Conservation (phyloP, 30 jellyfish, hydroid and myxozoan species). For the Turritopsis dohrnii region DNA sequence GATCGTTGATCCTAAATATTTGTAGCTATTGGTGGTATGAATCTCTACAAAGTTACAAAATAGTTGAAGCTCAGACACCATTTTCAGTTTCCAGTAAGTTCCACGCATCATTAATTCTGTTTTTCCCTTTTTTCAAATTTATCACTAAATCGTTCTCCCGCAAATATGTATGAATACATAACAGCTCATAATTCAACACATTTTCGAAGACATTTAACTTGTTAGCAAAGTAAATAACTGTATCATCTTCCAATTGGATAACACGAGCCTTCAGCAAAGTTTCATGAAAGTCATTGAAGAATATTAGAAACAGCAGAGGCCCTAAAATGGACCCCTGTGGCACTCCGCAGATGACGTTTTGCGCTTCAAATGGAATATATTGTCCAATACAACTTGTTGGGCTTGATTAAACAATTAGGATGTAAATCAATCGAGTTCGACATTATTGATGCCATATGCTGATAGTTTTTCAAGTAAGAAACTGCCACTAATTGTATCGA, state of each 20-base stretch:
- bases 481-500: background rate
- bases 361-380: background rate
- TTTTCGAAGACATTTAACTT: background rate
- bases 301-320: background rate
- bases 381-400: background rate
- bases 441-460: background rate
- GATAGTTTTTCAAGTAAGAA: background rate
- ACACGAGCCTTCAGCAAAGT: background rate
- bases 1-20: background rate
- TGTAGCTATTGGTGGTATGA: background rate
- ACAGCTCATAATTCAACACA: background rate
- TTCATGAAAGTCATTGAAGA: background rate
- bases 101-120: background rate
- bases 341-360: background rate
- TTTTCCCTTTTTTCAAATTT: background rate
- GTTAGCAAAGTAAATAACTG: background rate
- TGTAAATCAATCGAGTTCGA: background rate
- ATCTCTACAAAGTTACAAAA: background rate
- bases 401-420: background rate
- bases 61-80: background rate
- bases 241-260: background rate
- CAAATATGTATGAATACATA: background rate
- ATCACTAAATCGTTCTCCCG: background rate
- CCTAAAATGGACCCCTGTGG: background rate
- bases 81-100: background rate